Conservation (phyloP, 1,140 invertebrate species). For the Calephelis virginiensis region DNA sequence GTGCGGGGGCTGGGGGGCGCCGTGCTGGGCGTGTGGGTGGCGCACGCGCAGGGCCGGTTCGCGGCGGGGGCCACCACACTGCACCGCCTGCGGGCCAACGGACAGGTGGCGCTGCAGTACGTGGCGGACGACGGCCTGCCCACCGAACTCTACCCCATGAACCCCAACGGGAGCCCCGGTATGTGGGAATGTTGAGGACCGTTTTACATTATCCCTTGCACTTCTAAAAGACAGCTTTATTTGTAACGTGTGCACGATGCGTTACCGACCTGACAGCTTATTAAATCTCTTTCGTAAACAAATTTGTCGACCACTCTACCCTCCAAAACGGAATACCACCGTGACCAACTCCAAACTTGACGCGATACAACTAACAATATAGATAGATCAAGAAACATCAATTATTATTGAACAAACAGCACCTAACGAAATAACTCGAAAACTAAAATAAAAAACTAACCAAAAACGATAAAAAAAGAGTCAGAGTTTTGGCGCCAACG, state of each 20-base stretch:
- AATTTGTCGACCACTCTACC: too few species aligned
- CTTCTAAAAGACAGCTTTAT: too few species aligned
- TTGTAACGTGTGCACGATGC: too few species aligned
- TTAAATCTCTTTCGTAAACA: too few species aligned
- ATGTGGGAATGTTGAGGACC: conserved; percentile 32
- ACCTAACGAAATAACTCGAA: background rate
- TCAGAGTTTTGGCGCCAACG: too few species aligned
- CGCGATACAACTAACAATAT: too few species aligned
- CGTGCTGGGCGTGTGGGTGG: conserved; percentile 95
- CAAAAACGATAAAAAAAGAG: too few species aligned
- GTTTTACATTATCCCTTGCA: too few species aligned
- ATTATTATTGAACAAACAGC: background rate
- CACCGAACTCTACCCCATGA: conserved; percentile 93
- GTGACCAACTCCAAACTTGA: too few species aligned
- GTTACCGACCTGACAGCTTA: too few species aligned
- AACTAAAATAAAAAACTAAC: too few species aligned
- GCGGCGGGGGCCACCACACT: conserved; percentile 72
- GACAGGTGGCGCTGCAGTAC: conserved; percentile 89
- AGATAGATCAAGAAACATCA: too few species aligned
- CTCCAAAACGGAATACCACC: background rate
- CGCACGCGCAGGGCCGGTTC: conserved; percentile 96
- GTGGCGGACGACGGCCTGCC: conserved; percentile 88
- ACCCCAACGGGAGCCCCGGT: conserved; percentile 94
- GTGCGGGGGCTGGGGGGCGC: conserved; percentile 91
- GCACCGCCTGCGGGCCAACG: conserved; percentile 78